Conservation (phyloP, 2,888 invertebrate species). For the Netelia virgata region DNA sequence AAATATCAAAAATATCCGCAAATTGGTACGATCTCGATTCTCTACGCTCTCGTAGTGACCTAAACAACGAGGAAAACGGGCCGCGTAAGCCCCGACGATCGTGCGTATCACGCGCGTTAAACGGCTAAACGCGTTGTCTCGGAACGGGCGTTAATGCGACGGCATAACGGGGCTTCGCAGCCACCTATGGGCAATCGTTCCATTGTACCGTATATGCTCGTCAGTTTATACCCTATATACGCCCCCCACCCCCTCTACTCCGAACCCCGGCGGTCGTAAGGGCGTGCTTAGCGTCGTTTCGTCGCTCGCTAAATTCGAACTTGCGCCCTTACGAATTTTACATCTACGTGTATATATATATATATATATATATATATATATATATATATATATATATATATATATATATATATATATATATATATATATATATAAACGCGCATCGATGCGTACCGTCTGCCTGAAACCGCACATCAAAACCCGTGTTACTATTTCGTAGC, state of each 20-base stretch:
- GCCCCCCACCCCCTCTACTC: no score
- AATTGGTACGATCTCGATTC: slow-evolving; percentile 1
- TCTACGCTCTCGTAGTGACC: slow-evolving; percentile 1
- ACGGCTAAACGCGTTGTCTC: slow-evolving; percentile 22
- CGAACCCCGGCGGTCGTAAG: not conserved
- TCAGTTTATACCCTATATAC: not conserved
- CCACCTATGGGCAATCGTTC: slow-evolving; percentile 20
- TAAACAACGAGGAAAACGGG: not conserved
- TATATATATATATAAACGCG: not conserved
- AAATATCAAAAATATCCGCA: not conserved
- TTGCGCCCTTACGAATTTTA: not conserved
- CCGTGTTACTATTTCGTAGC: slow-evolving; percentile 3
- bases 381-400: not conserved
- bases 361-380: not conserved
- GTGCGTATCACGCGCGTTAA: slow-evolving; percentile 30
- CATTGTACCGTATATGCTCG: not conserved
- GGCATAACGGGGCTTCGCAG: slow-evolving; percentile 31
- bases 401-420: no score
- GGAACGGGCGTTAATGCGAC: slow-evolving; percentile 32
- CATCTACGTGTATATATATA: not conserved
- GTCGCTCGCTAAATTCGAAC: not conserved
- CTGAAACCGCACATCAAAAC: slow-evolving; percentile 12
- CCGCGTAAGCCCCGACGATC: slow-evolving; percentile 48
- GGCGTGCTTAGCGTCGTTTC: not conserved
- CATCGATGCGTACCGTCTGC: slow-evolving; percentile 22